Conservation (phyloP, 64 coral and sea anemone genomes). For the Hydrozoanthus tunicans region DNA sequence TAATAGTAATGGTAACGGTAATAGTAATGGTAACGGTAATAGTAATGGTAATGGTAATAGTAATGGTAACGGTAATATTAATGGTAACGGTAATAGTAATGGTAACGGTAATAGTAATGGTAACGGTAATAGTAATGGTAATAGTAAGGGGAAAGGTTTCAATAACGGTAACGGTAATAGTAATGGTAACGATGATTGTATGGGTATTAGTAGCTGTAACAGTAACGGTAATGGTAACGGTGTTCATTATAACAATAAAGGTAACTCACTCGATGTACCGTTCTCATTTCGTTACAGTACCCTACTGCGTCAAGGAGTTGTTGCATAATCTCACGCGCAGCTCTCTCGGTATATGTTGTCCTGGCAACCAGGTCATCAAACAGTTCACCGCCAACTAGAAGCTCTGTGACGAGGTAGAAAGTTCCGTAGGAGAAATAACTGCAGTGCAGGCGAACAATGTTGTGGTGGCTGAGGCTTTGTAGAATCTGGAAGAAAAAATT, state of each 20-base stretch:
- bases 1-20: too few species aligned
- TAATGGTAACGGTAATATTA: too few species aligned
- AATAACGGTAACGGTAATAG: neutral
- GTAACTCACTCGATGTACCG: slow-evolving; percentile 58
- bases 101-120: too few species aligned
- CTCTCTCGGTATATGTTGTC: slow-evolving; percentile 63
- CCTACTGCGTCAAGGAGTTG: slow-evolving; percentile 69
- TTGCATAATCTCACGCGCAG: slow-evolving; percentile 62
- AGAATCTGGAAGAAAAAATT: slow-evolving; percentile 59
- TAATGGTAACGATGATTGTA: neutral
- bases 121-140: too few species aligned
- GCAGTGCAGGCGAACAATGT: slow-evolving; percentile 68
- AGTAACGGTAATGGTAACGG: neutral
- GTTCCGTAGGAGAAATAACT: slow-evolving; percentile 57
- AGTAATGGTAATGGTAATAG: neutral
- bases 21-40: too few species aligned
- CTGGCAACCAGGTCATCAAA: slow-evolving; percentile 71
- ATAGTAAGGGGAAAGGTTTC: too few species aligned
- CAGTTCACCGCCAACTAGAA: slow-evolving; percentile 64
- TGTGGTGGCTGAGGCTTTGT: slow-evolving; percentile 60
- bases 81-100: too few species aligned
- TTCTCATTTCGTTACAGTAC: slow-evolving; percentile 54
- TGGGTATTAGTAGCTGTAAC: neutral
- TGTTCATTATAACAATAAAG: neutral
- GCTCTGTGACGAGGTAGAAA: slow-evolving; percentile 71